Evolutionary conservation across 2,797 vertebrate genomes (phyloP), one percentile per base, ranked within the genome.

Genomic region (Carapus acus): DNA sequence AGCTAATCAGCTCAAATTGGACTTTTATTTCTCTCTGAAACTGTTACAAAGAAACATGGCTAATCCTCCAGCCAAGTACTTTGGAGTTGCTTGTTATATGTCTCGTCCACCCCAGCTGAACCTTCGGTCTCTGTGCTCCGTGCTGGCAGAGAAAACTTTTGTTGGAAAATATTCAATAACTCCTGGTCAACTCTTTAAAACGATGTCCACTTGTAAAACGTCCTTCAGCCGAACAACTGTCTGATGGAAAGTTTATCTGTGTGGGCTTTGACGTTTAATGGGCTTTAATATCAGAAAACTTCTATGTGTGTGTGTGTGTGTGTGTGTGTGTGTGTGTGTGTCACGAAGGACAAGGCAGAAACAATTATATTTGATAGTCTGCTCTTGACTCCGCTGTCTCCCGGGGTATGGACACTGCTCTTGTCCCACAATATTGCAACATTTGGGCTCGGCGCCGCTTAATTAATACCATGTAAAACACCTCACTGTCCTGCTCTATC

Each of bases 201-300:
- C 8, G 40, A 42, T 53, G 31, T 52, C 52, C 27, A 38, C 17
- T 57, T 8, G 4, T 21, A 33, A 61, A 61, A 48, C n/a, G 42
- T 2, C 21, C 36, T 41, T 51, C 37, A 65, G 48, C 47, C 60
- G 23, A 29, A 50, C 18, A 58, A 51, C 65, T 58, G 65, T 53
- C 49, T 43, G 52, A 39, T 20, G 39, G 54, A 52, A 17, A 37
- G 27, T 33, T 69, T 58, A 44, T 64, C 58, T 58, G 59, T 55
- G 42, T 43, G 53, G 16, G 49, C 11, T 63, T 48, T 64, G 33
- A 61, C 42, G n/a, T n/a, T 66, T 58, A 43, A 59, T 54, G 15
- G 24, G 17, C 51, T 62, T 37, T 41, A 42, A 52, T 62, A 42
- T 22, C 22, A 8, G 12, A 23, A 57, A 58, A 51, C 29, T 15